These are phyloP conservation scores for Colletes latitarsis DNA, from an alignment of 1,140 invertebrate genomes.

Conservation along the genomic window DNA sequence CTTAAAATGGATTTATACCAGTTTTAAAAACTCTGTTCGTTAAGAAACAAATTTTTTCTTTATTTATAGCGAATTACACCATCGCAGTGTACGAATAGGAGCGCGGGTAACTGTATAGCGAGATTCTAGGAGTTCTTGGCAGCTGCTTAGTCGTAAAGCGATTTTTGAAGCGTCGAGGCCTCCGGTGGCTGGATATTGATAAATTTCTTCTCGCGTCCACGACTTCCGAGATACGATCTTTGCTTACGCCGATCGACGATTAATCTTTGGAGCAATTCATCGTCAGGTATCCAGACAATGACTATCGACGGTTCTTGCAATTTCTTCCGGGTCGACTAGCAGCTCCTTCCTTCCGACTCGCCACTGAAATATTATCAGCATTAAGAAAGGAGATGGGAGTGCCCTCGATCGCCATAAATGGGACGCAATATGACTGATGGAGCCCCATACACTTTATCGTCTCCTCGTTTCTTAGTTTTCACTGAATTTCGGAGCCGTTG, in stretches of 20 bases:
- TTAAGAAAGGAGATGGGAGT: slow-evolving; percentile 19
- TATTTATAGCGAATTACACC: no score
- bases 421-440: slow-evolving; percentile 42
- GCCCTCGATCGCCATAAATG: slow-evolving; percentile 28
- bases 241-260: slow-evolving; percentile 20
- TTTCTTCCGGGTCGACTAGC: slow-evolving; percentile 12
- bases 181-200: background rate
- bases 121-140: no score
- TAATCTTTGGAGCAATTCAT: slow-evolving; percentile 25
- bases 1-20: no score
- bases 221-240: background rate
- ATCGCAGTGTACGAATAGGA: no score
- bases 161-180: background rate
- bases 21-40: no score
- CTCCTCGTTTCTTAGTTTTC: background rate
- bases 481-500: background rate
- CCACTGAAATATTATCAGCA: slow-evolving; percentile 44
- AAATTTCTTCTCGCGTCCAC: background rate
- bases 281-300: background rate
- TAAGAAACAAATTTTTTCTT: no score
- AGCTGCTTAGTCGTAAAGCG: background rate
- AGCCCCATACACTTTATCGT: slow-evolving; percentile 24
- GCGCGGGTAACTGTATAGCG: no score
- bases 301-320: slow-evolving; percentile 17
- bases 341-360: background rate